phyloP scores from a whole-genome alignment of 2,888 invertebrate genomes.

The Hipparchia semele region DNA sequence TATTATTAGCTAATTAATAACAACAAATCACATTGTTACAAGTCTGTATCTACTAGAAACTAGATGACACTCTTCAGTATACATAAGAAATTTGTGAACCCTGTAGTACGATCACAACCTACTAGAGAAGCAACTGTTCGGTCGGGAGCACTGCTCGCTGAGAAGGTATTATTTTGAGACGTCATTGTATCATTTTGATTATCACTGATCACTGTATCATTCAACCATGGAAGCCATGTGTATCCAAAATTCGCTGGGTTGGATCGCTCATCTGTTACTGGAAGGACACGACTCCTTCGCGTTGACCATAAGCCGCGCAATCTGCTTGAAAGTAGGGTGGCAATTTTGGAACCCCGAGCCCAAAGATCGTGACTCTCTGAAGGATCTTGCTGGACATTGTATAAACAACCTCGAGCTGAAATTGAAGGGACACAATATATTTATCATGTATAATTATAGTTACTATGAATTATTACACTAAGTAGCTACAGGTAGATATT shows the following conservation, averaged over 20 bases:
- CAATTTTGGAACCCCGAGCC: constrained; percentile 78
- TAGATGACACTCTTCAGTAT: constrained; percentile 66
- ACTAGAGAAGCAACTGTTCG: constrained; percentile 52
- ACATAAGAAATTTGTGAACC: constrained; percentile 70
- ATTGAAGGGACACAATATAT: constrained; percentile 34
- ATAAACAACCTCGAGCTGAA: constrained; percentile 86
- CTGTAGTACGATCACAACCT: constrained; percentile 60
- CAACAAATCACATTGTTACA: not conserved
- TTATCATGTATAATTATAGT: not conserved
- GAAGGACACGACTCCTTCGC: constrained; percentile 73
- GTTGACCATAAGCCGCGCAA: constrained; percentile 70
- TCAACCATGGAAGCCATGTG: constrained; percentile 86
- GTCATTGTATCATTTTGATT: constrained; percentile 15
- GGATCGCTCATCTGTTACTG: constrained; percentile 78
- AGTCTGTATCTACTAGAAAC: constrained; percentile 20
- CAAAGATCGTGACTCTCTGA: constrained; percentile 89
- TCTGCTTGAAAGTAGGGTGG: constrained; percentile 62
- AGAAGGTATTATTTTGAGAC: constrained; percentile 12
- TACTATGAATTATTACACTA: no score
- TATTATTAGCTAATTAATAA: constrained; percentile 6
- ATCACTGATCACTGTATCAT: constrained; percentile 33
- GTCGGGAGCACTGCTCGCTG: constrained; percentile 28
- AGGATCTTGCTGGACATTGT: constrained; percentile 90
- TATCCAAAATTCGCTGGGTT: constrained; percentile 88
- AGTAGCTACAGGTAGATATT: no score